These are phyloP conservation scores for Danio aesculapii DNA, from an alignment of 2,797 vertebrate species.

Conservation along the genomic window DNA sequence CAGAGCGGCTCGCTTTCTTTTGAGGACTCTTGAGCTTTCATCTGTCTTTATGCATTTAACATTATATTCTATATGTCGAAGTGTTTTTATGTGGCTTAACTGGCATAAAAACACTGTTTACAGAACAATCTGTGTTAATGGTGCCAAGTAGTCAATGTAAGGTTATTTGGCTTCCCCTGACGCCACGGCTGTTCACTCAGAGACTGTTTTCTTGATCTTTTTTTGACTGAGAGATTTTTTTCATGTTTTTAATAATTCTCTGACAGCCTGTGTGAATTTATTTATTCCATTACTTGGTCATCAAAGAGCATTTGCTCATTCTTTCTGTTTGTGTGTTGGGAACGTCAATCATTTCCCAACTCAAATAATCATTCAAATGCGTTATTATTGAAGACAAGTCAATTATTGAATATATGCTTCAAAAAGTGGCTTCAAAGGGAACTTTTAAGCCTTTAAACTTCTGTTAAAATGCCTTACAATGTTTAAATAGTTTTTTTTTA, in stretches of 20 bases:
- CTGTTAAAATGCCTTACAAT: too few relatives aligned
- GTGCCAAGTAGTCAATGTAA: slow-evolving; percentile 26
- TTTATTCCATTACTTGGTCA: background rate
- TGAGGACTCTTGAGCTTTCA: background rate
- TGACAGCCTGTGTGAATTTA: background rate
- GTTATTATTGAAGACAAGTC: too few relatives aligned
- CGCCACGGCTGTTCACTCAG: background rate
- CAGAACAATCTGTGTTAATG: slow-evolving; percentile 7
- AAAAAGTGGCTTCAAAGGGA: too few relatives aligned
- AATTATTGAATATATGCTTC: too few relatives aligned
- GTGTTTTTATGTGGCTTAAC: background rate
- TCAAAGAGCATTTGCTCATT: slow-evolving; percentile 5
- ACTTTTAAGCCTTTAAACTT: too few relatives aligned
- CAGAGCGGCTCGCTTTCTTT: slow-evolving; percentile 1
- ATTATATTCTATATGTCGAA: background rate
- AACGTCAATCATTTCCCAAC: background rate
- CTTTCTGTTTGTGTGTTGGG: background rate
- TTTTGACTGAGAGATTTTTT: background rate
- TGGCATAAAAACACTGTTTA: background rate
- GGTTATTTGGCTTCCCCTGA: slow-evolving; percentile 24
- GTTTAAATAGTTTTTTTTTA: too few relatives aligned
- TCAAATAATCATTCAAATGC: background rate
- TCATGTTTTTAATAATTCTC: background rate
- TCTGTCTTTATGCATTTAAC: background rate
- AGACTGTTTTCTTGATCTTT: background rate